These are phyloP conservation scores for Formica aserva DNA, from an alignment of 2,888 invertebrate genomes.

Conservation along the genomic window DNA sequence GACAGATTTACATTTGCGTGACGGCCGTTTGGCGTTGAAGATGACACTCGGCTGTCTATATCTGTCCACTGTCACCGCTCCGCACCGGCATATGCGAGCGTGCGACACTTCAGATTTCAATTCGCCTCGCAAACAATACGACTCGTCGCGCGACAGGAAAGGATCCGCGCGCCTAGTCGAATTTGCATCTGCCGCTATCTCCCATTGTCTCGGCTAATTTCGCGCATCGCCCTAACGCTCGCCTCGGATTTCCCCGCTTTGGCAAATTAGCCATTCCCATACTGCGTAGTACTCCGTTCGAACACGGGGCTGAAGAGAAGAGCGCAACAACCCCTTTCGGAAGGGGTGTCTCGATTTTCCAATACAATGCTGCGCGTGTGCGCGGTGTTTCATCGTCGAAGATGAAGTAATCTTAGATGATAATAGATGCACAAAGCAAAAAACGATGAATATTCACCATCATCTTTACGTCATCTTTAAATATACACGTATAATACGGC, in stretches of 20 bases:
- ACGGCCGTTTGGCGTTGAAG: slow-evolving; percentile 28
- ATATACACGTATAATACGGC: slow-evolving; percentile 21
- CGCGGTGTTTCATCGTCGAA: slow-evolving; percentile 55
- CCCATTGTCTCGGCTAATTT: slow-evolving; percentile 85
- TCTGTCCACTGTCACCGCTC: slow-evolving; percentile 39
- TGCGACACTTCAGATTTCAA: slow-evolving; percentile 80
- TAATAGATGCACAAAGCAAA: slow-evolving; percentile 24
- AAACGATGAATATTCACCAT: slow-evolving; percentile 33
- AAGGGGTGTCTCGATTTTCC: slow-evolving; percentile 70
- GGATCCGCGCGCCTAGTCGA: slow-evolving; percentile 69
- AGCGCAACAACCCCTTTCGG: slow-evolving; percentile 63
- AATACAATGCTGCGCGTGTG: slow-evolving; percentile 49
- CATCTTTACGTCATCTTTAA: slow-evolving; percentile 28
- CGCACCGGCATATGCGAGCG: slow-evolving; percentile 63
- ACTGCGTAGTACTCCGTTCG: slow-evolving; percentile 50
- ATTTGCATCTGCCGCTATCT: slow-evolving; percentile 85
- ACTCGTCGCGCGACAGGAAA: slow-evolving; percentile 70
- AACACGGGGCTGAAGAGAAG: slow-evolving; percentile 23
- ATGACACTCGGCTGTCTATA: slow-evolving; percentile 39
- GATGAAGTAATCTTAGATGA: slow-evolving; percentile 59
- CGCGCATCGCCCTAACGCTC: slow-evolving; percentile 73
- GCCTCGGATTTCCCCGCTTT: slow-evolving; percentile 69
- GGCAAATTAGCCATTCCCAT: slow-evolving; percentile 81
- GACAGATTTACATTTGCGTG: slow-evolving; percentile 21
- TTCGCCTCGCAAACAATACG: slow-evolving; percentile 76